Percentiles rank a stretch among this genome's conserved stretches.
phyloP scores from a whole-genome alignment of 2,113 vertebrate genomes.

The Cnemophilus loriae region DNA sequence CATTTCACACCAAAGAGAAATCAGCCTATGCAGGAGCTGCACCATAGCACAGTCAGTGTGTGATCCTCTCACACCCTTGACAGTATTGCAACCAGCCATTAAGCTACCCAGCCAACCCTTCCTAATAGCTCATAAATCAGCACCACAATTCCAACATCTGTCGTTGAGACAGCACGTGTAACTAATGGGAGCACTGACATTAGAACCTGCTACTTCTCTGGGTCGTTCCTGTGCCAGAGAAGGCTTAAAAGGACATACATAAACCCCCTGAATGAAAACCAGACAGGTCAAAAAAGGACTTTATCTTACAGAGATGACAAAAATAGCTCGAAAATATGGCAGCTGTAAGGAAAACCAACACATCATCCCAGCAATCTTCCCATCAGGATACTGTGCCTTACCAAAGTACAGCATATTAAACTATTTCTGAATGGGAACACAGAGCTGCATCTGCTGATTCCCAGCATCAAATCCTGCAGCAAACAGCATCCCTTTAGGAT shows the following conservation, averaged over 20 bases:
- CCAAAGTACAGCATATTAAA: neutral
- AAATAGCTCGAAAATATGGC: neutral
- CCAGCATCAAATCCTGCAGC: neutral
- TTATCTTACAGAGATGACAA: neutral
- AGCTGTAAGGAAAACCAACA: neutral
- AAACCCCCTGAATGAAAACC: neutral
- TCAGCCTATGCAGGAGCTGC: neutral
- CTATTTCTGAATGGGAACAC: neutral
- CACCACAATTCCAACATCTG: neutral
- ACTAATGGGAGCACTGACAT: neutral
- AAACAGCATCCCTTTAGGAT: neutral
- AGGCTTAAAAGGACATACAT: neutral
- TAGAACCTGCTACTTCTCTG: neutral
- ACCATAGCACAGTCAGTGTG: neutral
- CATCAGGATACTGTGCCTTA: neutral
- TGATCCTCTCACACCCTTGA: neutral
- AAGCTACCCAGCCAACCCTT: neutral
- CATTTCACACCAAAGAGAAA: neutral
- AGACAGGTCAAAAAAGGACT: neutral
- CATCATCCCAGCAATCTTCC: neutral
- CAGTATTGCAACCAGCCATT: neutral
- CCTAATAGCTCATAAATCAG: neutral
- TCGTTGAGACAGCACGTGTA: neutral
- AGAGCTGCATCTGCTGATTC: neutral
- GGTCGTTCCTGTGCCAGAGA: neutral